Evolutionary conservation across 2,797 vertebrate genomes (phyloP).

Genomic region (Enoplosus armatus): DNA sequence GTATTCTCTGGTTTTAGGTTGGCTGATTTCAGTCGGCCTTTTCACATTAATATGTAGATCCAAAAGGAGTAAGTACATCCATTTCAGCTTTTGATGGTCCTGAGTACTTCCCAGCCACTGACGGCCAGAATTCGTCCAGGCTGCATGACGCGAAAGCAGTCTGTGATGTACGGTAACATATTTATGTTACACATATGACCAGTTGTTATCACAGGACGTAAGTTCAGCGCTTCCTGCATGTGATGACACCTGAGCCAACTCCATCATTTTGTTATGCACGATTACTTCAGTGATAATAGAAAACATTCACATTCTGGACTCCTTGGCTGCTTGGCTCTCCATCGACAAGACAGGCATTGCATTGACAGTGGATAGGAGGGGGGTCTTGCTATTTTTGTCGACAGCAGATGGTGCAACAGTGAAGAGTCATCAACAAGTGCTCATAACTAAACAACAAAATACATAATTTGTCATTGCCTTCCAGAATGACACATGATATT

Average conservation of each 20-base stretch:
- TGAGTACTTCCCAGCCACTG: too few relatives aligned
- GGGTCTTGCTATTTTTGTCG: conserved; percentile 9
- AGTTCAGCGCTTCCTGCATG: not conserved
- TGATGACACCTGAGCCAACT: not conserved
- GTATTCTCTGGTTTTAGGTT: too few relatives aligned
- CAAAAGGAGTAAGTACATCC: too few relatives aligned
- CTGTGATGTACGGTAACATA: too few relatives aligned
- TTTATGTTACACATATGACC: not conserved
- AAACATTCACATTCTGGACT: conserved; percentile 11
- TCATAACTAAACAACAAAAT: not conserved
- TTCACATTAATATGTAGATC: too few relatives aligned
- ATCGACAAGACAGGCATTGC: conserved; percentile 1
- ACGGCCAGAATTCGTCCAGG: too few relatives aligned
- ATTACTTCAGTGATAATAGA: not conserved
- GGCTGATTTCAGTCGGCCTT: too few relatives aligned
- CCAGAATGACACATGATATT: not conserved
- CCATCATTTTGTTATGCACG: not conserved
- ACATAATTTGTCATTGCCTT: not conserved
- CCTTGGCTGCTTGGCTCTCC: conserved; percentile 9
- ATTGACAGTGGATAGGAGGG: not conserved
- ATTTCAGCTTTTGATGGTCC: too few relatives aligned
- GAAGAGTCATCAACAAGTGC: not conserved
- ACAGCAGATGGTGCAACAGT: conserved; percentile 28
- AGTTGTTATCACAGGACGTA: not conserved
- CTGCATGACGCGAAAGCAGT: too few relatives aligned